Conservation (phyloP, 2,113 vertebrate genomes). For the Gallinago media region DNA sequence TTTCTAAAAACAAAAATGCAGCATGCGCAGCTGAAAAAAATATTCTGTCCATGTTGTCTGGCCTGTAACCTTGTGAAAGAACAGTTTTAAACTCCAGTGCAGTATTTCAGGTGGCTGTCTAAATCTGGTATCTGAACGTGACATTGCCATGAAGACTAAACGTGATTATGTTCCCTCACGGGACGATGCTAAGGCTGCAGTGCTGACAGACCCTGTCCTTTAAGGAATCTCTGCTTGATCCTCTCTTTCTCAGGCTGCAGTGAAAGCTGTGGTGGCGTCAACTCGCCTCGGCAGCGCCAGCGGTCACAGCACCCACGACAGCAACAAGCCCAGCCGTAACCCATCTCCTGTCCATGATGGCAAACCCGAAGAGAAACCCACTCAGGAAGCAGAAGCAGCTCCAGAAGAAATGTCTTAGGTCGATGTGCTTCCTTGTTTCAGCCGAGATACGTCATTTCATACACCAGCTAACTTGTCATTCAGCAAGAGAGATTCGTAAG, state of each 20-base stretch:
- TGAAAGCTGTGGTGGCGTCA: slow-evolving; percentile 90
- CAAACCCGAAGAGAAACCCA: not conserved
- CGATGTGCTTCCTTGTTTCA: not conserved
- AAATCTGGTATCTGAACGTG: not conserved
- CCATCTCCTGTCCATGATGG: slow-evolving; percentile 11
- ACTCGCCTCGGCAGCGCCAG: slow-evolving; percentile 83
- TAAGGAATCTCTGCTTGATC: not conserved
- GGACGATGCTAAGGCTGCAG: rapidly evolving
- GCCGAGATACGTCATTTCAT: slow-evolving; percentile 37
- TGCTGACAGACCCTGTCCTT: rapidly evolving
- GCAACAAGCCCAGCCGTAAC: slow-evolving; percentile 70
- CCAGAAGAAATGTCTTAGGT: slow-evolving; percentile 70
- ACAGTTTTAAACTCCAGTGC: not conserved
- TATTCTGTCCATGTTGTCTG: not conserved
- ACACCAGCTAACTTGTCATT: slow-evolving; percentile 69
- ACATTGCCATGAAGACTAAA: not conserved
- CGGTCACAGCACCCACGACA: slow-evolving; percentile 72
- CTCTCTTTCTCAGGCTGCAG: slow-evolving; percentile 80
- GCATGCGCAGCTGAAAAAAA: not conserved
- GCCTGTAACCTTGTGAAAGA: not conserved
- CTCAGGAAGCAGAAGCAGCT: slow-evolving; percentile 49
- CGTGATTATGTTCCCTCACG: rapidly evolving
- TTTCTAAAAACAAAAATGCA: not conserved
- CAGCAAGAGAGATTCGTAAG: slow-evolving; percentile 68
- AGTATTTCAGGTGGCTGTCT: not conserved